These are phyloP conservation scores for Drosophila aldrichi DNA, from an alignment of 2,888 invertebrate genomes.

Conservation along the genomic window DNA sequence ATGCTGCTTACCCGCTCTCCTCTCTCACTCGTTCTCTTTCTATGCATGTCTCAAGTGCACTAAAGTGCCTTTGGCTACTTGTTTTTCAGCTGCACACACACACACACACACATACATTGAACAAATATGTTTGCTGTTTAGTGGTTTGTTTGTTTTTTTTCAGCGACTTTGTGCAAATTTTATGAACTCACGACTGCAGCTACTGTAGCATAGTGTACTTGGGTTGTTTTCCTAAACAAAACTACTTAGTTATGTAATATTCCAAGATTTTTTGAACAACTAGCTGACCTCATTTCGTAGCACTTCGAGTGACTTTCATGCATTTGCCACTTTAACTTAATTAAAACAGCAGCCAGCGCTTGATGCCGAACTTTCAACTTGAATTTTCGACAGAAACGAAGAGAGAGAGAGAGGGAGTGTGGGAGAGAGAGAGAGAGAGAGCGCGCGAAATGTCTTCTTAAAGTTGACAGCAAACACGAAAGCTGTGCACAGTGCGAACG, in stretches of 20 bases:
- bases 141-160: conserved; percentile 15
- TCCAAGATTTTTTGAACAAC: conserved; percentile 46
- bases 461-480: conserved; percentile 7
- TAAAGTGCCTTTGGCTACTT: conserved; percentile 73
- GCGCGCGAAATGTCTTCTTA: conserved; percentile 1
- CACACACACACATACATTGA: conserved; percentile 4
- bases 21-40: neutral
- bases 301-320: conserved; percentile 22
- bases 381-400: neutral
- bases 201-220: conserved; percentile 6
- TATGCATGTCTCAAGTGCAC: conserved; percentile 66
- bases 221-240: conserved; percentile 20
- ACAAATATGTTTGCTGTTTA: conserved; percentile 9
- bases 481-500: neutral
- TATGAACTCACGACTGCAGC: neutral
- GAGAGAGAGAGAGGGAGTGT: too few relatives aligned
- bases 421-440: neutral
- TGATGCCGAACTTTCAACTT: conserved; percentile 5
- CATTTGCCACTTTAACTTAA: conserved; percentile 54
- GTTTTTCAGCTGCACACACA: conserved; percentile 40
- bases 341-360: conserved; percentile 50
- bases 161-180: conserved; percentile 30
- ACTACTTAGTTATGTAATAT: conserved; percentile 64
- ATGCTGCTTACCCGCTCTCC: neutral
- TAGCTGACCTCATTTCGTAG: conserved; percentile 61